A percentile compares a stretch with the other conserved stretches of the same genome.
These are phyloP conservation scores for Cyprinodon diabolis DNA, from an alignment of 2,797 vertebrate genomes.

Conservation along the genomic window DNA sequence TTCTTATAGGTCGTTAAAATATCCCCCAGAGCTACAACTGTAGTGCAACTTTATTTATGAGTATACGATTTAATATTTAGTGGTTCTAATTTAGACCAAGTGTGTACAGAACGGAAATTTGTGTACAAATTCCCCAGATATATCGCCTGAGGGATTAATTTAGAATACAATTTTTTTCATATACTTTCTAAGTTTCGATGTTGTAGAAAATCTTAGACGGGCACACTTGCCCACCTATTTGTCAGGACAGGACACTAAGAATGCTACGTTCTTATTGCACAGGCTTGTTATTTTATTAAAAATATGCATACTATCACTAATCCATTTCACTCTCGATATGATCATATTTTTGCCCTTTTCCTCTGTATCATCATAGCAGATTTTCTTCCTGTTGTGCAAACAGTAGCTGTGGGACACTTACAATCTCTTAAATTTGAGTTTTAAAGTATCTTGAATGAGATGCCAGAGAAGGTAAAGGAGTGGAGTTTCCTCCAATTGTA, in stretches of 20 bases:
- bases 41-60: neutral
- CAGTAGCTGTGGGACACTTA: too few relatives aligned
- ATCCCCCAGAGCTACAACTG: neutral
- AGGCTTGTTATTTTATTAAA: too few relatives aligned
- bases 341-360: too few relatives aligned
- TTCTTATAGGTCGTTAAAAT: slow-evolving; percentile 7
- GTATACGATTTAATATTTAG: neutral
- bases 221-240: neutral
- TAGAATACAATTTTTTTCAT: too few relatives aligned
- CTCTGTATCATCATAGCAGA: too few relatives aligned
- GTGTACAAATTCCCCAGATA: neutral
- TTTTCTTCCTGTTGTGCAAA: too few relatives aligned
- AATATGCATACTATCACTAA: too few relatives aligned
- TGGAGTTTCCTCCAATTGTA: neutral
- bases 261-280: too few relatives aligned
- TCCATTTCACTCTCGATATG: too few relatives aligned
- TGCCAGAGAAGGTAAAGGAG: neutral
- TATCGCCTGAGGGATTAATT: too few relatives aligned
- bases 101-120: neutral
- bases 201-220: neutral
- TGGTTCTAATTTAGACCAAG: neutral
- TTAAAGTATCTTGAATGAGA: neutral
- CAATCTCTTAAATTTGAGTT: too few relatives aligned
- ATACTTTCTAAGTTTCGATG: neutral
- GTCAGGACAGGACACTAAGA: too few relatives aligned